Percentiles rank a stretch among this genome's conserved stretches.
Evolutionary conservation across 1,140 invertebrate genomes (phyloP).

Genomic region (Globodera rostochiensis): DNA sequence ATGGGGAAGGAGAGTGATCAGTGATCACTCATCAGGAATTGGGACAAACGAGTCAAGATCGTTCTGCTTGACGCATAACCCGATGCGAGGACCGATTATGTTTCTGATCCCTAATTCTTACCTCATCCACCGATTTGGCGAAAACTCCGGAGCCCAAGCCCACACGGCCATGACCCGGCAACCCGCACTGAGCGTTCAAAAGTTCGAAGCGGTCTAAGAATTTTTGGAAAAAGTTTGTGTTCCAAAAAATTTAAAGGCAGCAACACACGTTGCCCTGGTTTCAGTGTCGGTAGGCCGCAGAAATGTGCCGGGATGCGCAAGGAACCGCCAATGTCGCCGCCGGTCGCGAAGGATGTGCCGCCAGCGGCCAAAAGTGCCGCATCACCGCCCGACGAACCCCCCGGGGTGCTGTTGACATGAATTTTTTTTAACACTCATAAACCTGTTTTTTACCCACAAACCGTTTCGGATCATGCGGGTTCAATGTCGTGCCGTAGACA

Average conservation of each 20-base stretch:
- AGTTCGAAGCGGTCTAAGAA: constrained; percentile 51
- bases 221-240: constrained; percentile 9
- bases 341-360: constrained; percentile 66
- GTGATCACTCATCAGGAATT: not conserved
- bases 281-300: constrained; percentile 67
- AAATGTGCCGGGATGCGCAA: constrained; percentile 67
- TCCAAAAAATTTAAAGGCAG: not conserved
- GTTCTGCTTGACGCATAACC: no score
- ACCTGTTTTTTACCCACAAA: not conserved
- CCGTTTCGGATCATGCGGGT: constrained; percentile 49
- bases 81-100: no score
- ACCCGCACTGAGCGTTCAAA: constrained; percentile 45
- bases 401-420: constrained; percentile 51
- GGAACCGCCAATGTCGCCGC: constrained; percentile 67
- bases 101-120: constrained; percentile 12
- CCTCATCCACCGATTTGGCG: constrained; percentile 58
- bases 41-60: no score
- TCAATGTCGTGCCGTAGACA: constrained; percentile 62
- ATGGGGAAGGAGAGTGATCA: not conserved
- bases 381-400: constrained; percentile 66
- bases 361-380: constrained; percentile 64
- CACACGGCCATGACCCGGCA: constrained; percentile 58
- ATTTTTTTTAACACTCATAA: not conserved
- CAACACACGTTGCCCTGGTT: constrained; percentile 62
- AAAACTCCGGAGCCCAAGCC: constrained; percentile 61